These are phyloP conservation scores for Pseudopleuronectes americanus DNA, from an alignment of 2,797 vertebrate species.

Conservation along the genomic window DNA sequence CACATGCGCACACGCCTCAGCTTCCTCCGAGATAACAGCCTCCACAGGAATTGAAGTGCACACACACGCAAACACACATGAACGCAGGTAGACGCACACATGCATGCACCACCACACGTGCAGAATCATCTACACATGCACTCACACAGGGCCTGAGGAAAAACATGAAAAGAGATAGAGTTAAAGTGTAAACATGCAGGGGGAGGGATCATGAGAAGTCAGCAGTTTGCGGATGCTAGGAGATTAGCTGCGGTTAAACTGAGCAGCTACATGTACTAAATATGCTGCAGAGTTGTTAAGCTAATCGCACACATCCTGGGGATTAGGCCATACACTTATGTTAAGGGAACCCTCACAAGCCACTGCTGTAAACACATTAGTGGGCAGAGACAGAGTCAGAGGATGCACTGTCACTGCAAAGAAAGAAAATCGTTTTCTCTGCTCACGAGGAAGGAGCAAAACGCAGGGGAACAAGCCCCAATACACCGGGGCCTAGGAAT, in stretches of 20 bases:
- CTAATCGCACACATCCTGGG: conserved; percentile 72
- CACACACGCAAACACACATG: conserved; percentile 7
- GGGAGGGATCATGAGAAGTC: conserved; percentile 66
- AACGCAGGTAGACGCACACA: conserved; percentile 4
- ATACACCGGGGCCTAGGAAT: conserved; percentile 19
- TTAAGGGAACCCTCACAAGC: conserved; percentile 49
- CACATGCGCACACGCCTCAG: not conserved
- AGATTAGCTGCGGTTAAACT: conserved; percentile 79
- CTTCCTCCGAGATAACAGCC: conserved; percentile 48
- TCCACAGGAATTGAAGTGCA: conserved; percentile 34
- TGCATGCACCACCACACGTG: conserved; percentile 2
- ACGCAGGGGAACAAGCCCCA: conserved; percentile 9
- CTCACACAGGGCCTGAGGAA: conserved; percentile 42
- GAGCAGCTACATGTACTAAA: conserved; percentile 73
- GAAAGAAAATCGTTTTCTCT: conserved; percentile 20
- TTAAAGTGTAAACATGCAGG: conserved; percentile 64
- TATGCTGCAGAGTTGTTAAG: conserved; percentile 69
- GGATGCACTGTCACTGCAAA: conserved; percentile 48
- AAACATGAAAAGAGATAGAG: conserved; percentile 60
- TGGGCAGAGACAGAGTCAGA: conserved; percentile 16
- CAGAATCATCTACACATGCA: not conserved
- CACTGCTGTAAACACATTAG: conserved; percentile 53
- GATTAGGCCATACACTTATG: conserved; percentile 72
- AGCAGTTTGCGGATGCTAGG: conserved; percentile 65
- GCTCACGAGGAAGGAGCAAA: conserved; percentile 18